phyloP scores from a whole-genome alignment of 1,140 invertebrate genomes.

The Drosophila erecta region DNA sequence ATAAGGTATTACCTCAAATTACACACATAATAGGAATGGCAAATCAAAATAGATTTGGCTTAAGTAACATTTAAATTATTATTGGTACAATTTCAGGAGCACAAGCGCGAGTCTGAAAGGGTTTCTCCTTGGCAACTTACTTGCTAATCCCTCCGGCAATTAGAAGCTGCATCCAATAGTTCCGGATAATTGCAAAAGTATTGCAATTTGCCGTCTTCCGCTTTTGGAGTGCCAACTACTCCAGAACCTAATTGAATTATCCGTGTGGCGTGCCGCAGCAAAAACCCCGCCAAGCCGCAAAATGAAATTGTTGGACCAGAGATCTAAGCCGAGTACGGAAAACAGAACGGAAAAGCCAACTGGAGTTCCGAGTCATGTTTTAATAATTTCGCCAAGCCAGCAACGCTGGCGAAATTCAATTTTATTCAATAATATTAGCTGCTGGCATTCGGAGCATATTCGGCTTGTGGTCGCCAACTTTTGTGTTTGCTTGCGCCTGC shows the following conservation, averaged over 20 bases:
- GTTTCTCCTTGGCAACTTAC: slow-evolving; percentile 7
- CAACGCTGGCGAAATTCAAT: slow-evolving; percentile 66
- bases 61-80: too few species aligned
- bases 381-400: slow-evolving; percentile 72
- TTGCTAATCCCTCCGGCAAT: slow-evolving; percentile 16
- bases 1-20: too few species aligned
- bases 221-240: slow-evolving; percentile 43
- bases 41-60: too few species aligned
- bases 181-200: slow-evolving; percentile 74
- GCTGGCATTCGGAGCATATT: slow-evolving; percentile 30
- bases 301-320: slow-evolving; percentile 51
- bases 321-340: not conserved
- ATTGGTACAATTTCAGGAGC: too few species aligned
- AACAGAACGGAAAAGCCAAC: slow-evolving; percentile 20
- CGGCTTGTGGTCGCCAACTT: slow-evolving; percentile 67
- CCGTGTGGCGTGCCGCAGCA: slow-evolving; percentile 32
- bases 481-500: slow-evolving; percentile 32
- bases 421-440: slow-evolving; percentile 81
- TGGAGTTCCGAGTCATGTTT: slow-evolving; percentile 58
- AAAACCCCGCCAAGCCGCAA: slow-evolving; percentile 53
- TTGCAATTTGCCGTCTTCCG: slow-evolving; percentile 69
- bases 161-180: slow-evolving; percentile 30
- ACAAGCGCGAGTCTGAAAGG: not conserved
- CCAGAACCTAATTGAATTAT: slow-evolving; percentile 78
- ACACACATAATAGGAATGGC: too few species aligned